Evolutionary conservation across 2,113 vertebrate species (phyloP).

Genomic region (Jacana jacana): DNA sequence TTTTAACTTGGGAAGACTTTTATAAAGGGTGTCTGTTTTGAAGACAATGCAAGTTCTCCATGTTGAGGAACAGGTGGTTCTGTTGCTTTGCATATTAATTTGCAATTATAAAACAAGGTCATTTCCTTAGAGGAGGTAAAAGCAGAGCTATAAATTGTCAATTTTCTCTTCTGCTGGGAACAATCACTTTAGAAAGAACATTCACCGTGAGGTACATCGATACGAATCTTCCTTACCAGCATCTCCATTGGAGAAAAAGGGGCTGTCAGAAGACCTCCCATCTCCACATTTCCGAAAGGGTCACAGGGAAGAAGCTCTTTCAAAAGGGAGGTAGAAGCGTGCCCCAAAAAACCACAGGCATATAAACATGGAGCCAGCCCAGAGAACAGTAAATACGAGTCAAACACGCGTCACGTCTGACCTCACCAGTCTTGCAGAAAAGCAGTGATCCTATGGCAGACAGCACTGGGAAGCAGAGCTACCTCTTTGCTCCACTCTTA

Average conservation of each 20-base stretch:
- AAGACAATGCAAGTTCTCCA: constrained; percentile 8
- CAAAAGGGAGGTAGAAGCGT: constrained; percentile 50
- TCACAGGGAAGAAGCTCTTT: constrained; percentile 8
- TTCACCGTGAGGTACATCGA: constrained; percentile 2
- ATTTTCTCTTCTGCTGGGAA: constrained; percentile 23
- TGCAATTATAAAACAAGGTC: constrained; percentile 32
- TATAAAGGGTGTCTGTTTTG: constrained; percentile 23
- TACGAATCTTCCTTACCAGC: not conserved
- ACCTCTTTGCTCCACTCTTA: not conserved
- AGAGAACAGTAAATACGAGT: not conserved
- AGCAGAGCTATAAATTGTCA: constrained; percentile 11
- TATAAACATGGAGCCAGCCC: not conserved
- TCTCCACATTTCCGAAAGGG: not conserved
- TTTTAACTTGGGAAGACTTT: constrained; percentile 25
- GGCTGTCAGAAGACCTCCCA: constrained; percentile 28
- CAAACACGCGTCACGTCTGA: not conserved
- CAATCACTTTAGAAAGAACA: not conserved
- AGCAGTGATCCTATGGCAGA: not conserved
- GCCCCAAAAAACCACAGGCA: not conserved
- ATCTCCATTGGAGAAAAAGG: constrained; percentile 37
- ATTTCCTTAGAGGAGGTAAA: constrained; percentile 25
- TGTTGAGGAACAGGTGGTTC: constrained; percentile 21
- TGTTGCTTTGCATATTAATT: constrained; percentile 39
- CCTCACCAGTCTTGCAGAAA: not conserved
- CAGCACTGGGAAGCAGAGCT: not conserved